Evolutionary conservation across 2,797 vertebrate species (phyloP), one percentile per base, ranked within the genome.

Genomic region (Hyperoplus lanceolatus): DNA sequence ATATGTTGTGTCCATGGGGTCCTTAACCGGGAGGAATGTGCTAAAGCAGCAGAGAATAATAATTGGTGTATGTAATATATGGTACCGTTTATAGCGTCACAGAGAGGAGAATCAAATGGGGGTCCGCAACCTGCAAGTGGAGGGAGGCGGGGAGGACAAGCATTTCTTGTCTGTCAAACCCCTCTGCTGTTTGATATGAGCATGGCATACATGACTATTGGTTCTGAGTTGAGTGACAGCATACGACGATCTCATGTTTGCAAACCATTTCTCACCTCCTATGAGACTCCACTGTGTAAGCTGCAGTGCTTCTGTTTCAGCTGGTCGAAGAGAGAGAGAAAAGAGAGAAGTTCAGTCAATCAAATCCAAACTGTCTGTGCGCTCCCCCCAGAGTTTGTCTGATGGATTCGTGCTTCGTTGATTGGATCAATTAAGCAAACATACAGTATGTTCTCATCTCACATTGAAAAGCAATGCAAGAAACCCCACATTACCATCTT

Each of bases 371-470:
- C 66, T 48, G 11, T 12, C 57, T 39, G 48, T 43, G 49, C 42
- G 39, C 55, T 70, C 66, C 71, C 81, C 77, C 54, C 29, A 46
- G 83, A 90, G 73, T 59, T 68, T 41, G 5, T 53, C 18, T 41
- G 69, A 57, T 50, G 41, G 73, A 83, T 45, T 67, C 51, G 50
- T 48, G 80, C 55, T 79, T 54, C 79, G 70, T 56, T 89, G 89
- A 92, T 86, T 89, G 75, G 85, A 82, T 88, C 88, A 82, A 79
- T 90, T 82, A 83, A 62, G 68, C 14, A 79, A 87, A 80, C 74
- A 84, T 69, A 70, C 39, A 72, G 56, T 77, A 75, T 29, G 29
- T 29, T 29, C 29, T 29, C 48, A 75, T 68, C 59, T 69, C 60
- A 29, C 46, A 29, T 29, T 48, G 53, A 45, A 67, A 83, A 61